Evolutionary conservation across 2,888 invertebrate species (phyloP).

Genomic region (Erebia ligea): DNA sequence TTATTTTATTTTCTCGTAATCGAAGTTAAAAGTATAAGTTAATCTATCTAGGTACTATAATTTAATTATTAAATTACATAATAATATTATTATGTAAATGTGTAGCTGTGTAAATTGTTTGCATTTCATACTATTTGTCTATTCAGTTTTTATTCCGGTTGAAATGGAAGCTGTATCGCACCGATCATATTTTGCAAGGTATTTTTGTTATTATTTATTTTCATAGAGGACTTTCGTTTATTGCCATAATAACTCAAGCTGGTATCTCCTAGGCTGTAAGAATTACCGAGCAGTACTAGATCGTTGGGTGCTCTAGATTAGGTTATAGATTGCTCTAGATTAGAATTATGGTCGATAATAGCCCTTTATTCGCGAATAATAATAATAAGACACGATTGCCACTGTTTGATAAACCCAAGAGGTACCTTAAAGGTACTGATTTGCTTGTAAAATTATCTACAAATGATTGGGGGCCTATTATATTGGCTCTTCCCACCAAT

Average conservation of each 20-base stretch:
- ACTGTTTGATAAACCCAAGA: neutral
- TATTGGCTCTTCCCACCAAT: too few relatives aligned
- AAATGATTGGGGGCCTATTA: neutral
- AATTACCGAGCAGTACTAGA: neutral
- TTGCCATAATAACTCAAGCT: neutral
- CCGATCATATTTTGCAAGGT: too few relatives aligned
- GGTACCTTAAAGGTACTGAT: neutral
- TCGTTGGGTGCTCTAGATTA: too few relatives aligned
- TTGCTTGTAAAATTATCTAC: neutral
- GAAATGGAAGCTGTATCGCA: too few relatives aligned
- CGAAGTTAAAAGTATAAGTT: too few relatives aligned
- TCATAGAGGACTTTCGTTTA: too few relatives aligned
- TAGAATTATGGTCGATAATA: constrained; percentile 34
- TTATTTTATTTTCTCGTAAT: too few relatives aligned
- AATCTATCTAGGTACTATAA: too few relatives aligned
- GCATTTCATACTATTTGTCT: neutral
- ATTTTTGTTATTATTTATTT: too few relatives aligned
- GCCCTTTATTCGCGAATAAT: constrained; percentile 31
- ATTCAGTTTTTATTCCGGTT: neutral
- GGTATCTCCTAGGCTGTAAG: neutral
- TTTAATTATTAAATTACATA: too few relatives aligned
- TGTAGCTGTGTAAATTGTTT: too few relatives aligned
- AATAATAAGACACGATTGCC: constrained; percentile 11
- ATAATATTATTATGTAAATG: too few relatives aligned
- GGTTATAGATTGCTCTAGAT: neutral